A percentile compares a stretch with the other conserved stretches of the same genome.
Evolutionary conservation across 2,797 vertebrate genomes (phyloP).

Genomic region (Dromococcyx pavoninus): DNA sequence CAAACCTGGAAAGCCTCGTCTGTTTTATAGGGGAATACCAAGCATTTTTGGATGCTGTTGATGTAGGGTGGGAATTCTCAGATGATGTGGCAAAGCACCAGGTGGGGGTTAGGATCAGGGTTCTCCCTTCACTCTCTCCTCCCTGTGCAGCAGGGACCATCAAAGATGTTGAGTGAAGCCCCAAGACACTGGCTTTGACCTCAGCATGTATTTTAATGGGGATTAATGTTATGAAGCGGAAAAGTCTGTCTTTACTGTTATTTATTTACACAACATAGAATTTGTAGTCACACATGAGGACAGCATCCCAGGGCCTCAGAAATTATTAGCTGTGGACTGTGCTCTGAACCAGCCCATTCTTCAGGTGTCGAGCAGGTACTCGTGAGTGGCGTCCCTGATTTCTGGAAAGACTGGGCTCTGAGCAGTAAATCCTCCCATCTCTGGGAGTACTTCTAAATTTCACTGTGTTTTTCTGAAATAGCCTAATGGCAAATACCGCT

Average conservation of each 20-base stretch:
- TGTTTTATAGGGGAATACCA: fast-evolving
- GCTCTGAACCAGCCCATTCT: not conserved
- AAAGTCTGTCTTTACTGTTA: not conserved
- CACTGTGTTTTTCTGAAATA: not conserved
- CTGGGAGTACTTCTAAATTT: not conserved
- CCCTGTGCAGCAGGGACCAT: not conserved
- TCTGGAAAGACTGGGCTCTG: not conserved
- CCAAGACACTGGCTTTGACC: not conserved
- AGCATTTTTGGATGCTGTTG: fast-evolving
- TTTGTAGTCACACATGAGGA: not conserved
- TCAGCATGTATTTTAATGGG: fast-evolving
- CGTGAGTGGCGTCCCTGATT: fast-evolving
- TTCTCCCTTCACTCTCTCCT: not conserved
- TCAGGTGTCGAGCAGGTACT: not conserved
- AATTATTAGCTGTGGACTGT: not conserved
- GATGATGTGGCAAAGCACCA: fast-evolving
- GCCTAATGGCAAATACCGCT: not conserved
- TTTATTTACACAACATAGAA: not conserved
- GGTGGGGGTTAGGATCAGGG: not conserved
- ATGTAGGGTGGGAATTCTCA: not conserved
- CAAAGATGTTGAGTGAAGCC: not conserved
- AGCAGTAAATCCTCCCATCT: not conserved
- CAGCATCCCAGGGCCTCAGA: not conserved
- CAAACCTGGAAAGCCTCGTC: not conserved
- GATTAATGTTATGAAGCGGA: not conserved